phyloP scores from a whole-genome alignment of 2,888 invertebrate species.

The Colletes collaris region DNA sequence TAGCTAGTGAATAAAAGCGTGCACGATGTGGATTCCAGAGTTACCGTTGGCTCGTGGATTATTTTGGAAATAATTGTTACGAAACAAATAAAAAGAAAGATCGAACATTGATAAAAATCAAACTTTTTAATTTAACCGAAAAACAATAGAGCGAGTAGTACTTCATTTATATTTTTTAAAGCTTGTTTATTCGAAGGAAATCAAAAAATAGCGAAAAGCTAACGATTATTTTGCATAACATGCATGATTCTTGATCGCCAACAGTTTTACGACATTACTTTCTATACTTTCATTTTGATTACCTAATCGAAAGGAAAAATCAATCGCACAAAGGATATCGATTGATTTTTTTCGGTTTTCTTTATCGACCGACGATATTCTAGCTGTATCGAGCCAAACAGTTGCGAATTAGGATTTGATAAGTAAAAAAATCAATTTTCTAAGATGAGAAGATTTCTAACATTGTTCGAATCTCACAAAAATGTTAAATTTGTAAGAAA shows the following conservation, averaged over 20 bases:
- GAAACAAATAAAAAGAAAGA: no score
- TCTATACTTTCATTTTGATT: slow-evolving; percentile 55
- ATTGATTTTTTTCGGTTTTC: background rate
- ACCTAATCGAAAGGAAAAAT: slow-evolving; percentile 50
- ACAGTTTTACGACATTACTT: slow-evolving; percentile 30
- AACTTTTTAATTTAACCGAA: no score
- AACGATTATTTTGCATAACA: background rate
- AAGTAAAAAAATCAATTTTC: background rate
- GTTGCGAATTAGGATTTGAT: no score
- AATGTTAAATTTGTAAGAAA: background rate
- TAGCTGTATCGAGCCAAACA: no score
- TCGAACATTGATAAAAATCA: no score
- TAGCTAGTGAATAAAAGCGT: background rate
- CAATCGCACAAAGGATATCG: slow-evolving; percentile 2
- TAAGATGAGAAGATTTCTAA: no score
- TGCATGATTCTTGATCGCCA: background rate
- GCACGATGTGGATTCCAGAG: background rate
- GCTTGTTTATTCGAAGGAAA: background rate
- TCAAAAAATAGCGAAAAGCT: slow-evolving; percentile 1
- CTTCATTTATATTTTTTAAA: no score
- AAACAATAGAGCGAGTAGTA: no score
- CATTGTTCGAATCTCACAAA: background rate
- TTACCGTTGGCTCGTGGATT: background rate
- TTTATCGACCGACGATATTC: slow-evolving; percentile 48
- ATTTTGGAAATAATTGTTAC: background rate